Conservation (phyloP, 2,113 vertebrate species). For the Odontophorus gujanensis region DNA sequence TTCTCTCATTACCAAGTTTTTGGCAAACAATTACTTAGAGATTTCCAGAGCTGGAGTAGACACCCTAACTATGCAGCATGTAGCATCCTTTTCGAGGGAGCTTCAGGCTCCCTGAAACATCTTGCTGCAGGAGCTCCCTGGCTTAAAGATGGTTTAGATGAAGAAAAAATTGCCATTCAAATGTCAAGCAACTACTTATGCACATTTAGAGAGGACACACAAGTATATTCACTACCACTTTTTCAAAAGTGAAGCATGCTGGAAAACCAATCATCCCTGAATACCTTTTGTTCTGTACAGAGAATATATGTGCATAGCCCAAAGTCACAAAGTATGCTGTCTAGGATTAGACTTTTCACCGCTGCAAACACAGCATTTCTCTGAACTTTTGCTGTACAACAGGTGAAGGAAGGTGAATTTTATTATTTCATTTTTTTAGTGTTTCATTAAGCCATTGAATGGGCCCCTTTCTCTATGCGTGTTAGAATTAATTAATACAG, state of each 20-base stretch:
- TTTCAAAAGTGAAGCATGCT: not conserved
- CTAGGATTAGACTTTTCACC: not conserved
- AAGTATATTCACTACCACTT: not conserved
- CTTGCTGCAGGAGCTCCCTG: not conserved
- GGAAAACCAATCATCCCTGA: not conserved
- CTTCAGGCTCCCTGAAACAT: not conserved
- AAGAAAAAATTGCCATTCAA: not conserved
- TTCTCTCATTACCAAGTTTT: not conserved
- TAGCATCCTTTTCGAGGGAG: not conserved
- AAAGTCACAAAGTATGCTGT: not conserved
- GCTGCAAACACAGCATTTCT: not conserved
- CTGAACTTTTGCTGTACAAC: not conserved
- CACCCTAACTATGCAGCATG: not conserved
- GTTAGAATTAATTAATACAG: not conserved
- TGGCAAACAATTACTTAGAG: not conserved
- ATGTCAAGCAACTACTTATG: not conserved
- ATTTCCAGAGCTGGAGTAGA: not conserved
- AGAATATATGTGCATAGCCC: not conserved
- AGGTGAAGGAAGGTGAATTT: not conserved
- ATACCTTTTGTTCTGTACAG: not conserved
- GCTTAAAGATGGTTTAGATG: not conserved
- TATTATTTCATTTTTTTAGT: not conserved
- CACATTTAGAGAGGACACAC: too few species aligned
- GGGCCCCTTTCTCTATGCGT: rapidly evolving
- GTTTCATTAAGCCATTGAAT: not conserved